phyloP scores from a whole-genome alignment of 2,888 invertebrate genomes.

The Trichopria drosophilae region DNA sequence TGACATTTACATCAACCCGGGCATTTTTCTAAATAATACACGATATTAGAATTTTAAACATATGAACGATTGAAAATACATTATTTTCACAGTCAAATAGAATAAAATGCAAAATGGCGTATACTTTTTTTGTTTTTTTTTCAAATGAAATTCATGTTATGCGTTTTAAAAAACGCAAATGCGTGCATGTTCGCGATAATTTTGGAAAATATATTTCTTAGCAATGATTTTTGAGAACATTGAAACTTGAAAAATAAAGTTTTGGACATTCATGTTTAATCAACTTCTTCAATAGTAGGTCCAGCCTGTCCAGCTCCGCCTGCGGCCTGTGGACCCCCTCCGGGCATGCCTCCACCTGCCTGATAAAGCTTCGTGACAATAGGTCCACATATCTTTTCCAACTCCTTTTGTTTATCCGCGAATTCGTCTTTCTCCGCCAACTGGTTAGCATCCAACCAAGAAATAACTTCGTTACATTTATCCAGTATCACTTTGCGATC shows the following conservation, averaged over 20 bases:
- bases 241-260: background rate
- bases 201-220: background rate
- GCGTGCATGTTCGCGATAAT: too few relatives aligned
- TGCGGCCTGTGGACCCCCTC: slow-evolving; percentile 43
- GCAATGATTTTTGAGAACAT: background rate
- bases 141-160: too few relatives aligned
- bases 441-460: slow-evolving; percentile 64
- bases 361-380: slow-evolving; percentile 47
- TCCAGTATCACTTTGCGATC: slow-evolving; percentile 61
- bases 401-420: slow-evolving; percentile 66
- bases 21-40: too few relatives aligned
- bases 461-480: slow-evolving; percentile 62
- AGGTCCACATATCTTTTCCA: slow-evolving; percentile 60
- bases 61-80: too few relatives aligned
- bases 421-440: slow-evolving; percentile 69
- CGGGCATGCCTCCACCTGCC: slow-evolving; percentile 60
- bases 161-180: too few relatives aligned
- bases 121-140: too few relatives aligned
- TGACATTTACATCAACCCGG: too few relatives aligned
- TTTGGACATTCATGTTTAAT: slow-evolving; percentile 59
- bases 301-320: slow-evolving; percentile 46
- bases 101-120: too few relatives aligned
- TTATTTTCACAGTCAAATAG: too few relatives aligned
- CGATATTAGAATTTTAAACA: too few relatives aligned
- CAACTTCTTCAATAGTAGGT: slow-evolving; percentile 90